These are phyloP conservation scores for Paguma larvata DNA, from an alignment of 2,797 vertebrate genomes.

Conservation along the genomic window DNA sequence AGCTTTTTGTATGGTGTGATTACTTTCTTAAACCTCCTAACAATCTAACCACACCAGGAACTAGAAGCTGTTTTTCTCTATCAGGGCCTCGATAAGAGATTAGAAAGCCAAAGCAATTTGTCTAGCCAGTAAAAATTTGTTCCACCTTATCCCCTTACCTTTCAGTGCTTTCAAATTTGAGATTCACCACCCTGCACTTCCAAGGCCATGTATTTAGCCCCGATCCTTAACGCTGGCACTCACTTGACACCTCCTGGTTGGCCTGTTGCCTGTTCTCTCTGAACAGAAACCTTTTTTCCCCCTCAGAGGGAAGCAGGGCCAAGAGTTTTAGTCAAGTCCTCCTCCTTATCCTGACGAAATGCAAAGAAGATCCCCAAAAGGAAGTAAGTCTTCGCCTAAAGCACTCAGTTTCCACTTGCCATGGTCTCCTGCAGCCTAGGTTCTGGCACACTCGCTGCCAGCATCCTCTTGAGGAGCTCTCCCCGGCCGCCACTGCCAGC, in stretches of 20 bases:
- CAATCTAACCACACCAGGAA: slow-evolving; percentile 38
- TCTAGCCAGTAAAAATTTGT: background rate
- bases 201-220: background rate
- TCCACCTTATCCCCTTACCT: background rate
- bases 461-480: background rate
- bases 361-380: background rate
- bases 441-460: background rate
- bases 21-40: slow-evolving; percentile 18
- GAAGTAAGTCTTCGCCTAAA: background rate
- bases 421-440: background rate
- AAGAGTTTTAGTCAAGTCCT: background rate
- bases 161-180: background rate
- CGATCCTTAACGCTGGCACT: background rate
- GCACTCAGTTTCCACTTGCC: background rate
- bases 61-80: slow-evolving; percentile 46
- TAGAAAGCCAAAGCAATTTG: slow-evolving; percentile 51
- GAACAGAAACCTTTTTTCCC: background rate
- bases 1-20: background rate
- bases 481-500: background rate
- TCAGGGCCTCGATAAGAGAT: slow-evolving; percentile 31
- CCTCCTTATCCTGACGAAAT: background rate
- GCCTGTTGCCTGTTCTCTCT: slow-evolving; percentile 5
- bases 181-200: background rate
- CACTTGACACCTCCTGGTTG: background rate
- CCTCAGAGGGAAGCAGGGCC: background rate